phyloP scores from a whole-genome alignment of 2,113 vertebrate species.

The Recurvirostra avosetta region DNA sequence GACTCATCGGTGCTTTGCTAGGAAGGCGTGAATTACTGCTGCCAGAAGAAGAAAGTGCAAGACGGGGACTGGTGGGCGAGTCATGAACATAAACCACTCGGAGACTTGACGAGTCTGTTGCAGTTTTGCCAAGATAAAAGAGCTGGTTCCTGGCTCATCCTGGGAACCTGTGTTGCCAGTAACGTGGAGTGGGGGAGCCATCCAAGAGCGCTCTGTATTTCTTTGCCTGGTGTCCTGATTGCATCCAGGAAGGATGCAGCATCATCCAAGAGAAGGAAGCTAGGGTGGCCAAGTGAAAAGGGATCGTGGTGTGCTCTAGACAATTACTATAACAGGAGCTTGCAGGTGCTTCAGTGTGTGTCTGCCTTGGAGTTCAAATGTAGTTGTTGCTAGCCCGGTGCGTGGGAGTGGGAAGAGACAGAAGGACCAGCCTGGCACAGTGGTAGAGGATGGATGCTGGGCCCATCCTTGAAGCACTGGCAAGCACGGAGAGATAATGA shows the following conservation, averaged over 20 bases:
- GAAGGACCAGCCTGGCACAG: background rate
- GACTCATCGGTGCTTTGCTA: background rate
- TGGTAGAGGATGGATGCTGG: background rate
- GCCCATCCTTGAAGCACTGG: background rate
- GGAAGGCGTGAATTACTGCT: background rate
- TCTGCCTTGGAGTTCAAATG: background rate
- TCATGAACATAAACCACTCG: background rate
- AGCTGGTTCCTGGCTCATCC: background rate
- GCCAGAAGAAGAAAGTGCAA: slow-evolving; percentile 4
- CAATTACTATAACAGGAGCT: background rate
- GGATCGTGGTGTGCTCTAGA: background rate
- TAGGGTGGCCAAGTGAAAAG: background rate
- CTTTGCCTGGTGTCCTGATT: background rate
- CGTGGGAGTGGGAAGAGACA: background rate
- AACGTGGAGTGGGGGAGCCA: background rate
- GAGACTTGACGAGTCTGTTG: background rate
- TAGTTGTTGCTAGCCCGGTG: rapidly evolving
- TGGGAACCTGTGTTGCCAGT: background rate
- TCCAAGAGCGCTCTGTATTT: background rate
- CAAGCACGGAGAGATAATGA: background rate
- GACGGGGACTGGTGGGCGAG: background rate
- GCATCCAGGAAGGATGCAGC: background rate
- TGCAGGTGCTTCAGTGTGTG: background rate
- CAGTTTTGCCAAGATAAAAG: background rate
- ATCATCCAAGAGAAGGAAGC: background rate